Percentiles rank a stretch among this genome's conserved stretches.
These are phyloP conservation scores for Drosophila sulfurigaster DNA, from an alignment of 1,140 invertebrate genomes.

Conservation along the genomic window DNA sequence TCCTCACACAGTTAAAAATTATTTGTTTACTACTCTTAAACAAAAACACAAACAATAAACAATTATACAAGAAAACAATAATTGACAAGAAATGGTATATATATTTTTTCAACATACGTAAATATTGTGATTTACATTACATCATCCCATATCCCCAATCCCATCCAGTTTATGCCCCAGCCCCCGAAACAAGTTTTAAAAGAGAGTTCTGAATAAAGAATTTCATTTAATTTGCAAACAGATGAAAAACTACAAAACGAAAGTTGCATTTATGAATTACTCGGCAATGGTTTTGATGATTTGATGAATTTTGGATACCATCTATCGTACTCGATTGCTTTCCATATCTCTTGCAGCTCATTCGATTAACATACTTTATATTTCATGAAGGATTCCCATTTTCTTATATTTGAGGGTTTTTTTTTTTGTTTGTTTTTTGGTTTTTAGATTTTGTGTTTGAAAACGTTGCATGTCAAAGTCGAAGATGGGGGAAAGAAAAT, in stretches of 20 bases:
- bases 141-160: neutral
- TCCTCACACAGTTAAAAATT: neutral
- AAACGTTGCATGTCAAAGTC: slow-evolving; percentile 17
- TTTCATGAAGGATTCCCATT: slow-evolving; percentile 19
- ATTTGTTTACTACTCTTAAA: slow-evolving; percentile 8
- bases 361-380: slow-evolving; percentile 39
- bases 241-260: slow-evolving; percentile 30
- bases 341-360: slow-evolving; percentile 29
- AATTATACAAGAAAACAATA: slow-evolving; percentile 23
- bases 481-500: neutral
- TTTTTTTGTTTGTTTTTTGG: neutral
- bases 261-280: slow-evolving; percentile 36
- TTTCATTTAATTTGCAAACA: slow-evolving; percentile 46
- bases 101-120: slow-evolving; percentile 55
- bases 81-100: neutral
- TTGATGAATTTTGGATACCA: neutral
- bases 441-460: neutral
- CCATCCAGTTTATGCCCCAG: slow-evolving; percentile 3
- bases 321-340: slow-evolving; percentile 8
- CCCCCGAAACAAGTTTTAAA: slow-evolving; percentile 19
- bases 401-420: neutral
- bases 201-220: slow-evolving; percentile 52
- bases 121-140: slow-evolving; percentile 41
- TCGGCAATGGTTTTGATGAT: slow-evolving; percentile 3
- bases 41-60: slow-evolving; percentile 19